Percentiles rank a stretch among this genome's conserved stretches.
Evolutionary conservation across 2,797 vertebrate genomes (phyloP).

Genomic region (Rhadinocentrus ornatus): DNA sequence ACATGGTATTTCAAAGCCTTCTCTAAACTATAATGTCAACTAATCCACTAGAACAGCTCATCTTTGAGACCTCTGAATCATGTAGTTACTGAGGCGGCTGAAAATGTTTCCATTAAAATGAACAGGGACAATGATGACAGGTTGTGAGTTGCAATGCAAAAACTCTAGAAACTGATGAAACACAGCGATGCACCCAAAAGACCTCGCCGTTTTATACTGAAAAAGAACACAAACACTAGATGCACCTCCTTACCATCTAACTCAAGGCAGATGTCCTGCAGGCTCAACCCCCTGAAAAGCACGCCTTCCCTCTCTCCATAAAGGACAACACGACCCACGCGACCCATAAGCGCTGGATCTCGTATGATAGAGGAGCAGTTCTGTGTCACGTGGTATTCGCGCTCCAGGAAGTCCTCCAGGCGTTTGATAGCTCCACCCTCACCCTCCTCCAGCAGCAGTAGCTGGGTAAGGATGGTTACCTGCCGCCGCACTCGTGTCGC

Average conservation of each 20-base stretch:
- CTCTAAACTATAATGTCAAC: too few relatives aligned
- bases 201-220: neutral
- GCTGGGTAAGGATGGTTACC: constrained; percentile 84
- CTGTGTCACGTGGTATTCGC: constrained; percentile 84
- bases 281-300: constrained; percentile 85
- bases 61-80: neutral
- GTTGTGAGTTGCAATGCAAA: neutral
- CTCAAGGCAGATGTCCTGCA: constrained; percentile 87
- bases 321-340: constrained; percentile 83
- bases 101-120: neutral
- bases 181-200: neutral
- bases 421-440: constrained; percentile 70
- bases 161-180: too few relatives aligned
- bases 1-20: too few relatives aligned
- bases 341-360: constrained; percentile 82
- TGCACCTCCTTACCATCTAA: constrained; percentile 77
- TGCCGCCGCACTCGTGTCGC: constrained; percentile 79
- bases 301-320: constrained; percentile 84
- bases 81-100: neutral
- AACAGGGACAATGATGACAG: neutral
- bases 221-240: neutral
- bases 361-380: constrained; percentile 79
- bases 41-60: too few relatives aligned
- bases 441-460: constrained; percentile 82
- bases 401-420: constrained; percentile 83